Base-by-base conservation (phyloP, 1,140 invertebrate genomes). In the Venturia canescens region DNA sequence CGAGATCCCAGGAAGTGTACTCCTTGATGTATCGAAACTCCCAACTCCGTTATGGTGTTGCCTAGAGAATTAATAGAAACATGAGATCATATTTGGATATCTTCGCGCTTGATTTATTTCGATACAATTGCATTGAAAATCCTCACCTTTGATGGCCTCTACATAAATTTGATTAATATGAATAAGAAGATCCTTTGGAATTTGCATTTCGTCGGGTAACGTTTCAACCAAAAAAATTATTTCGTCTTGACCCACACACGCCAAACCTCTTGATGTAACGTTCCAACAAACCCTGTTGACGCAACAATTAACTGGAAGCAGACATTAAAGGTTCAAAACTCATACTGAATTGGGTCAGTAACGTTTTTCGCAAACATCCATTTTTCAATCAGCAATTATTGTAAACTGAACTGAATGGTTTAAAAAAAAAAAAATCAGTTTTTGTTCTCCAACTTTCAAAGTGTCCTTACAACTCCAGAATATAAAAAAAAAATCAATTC, bases 231-330 rank as follows among this genome's bases (percentile, higher is more conserved):
- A 86, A 80, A 97, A 94, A 76, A 97, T 94, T 23, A 98, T 91
- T 92, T 98, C 97, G 89, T 98, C 97, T 88, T 97, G 97, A 18
- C 96, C 96, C 31, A 97, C 96, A 78, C 95, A 95, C 71, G 95
- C 94, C 86, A 98, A 91, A 26, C 97, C 97, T 84, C 94, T 93
- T 0, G 96, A 96, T 9, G 95, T 95, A 82, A 97, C 95, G 89
- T 96, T 96, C 94, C 97, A 97, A 82, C 96, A 96, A 79, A 93
- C 92, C 83, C 94, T 94, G 85, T 96, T 96, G 78, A 97, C 94
- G 90, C 96, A 97, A 89, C 96, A 97, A 85, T 95, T 96, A 92
- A 97, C 96, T 97, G 84, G 16, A 92, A 89, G 83, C 77, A 84
- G 70, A 82, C 83, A 75, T 48, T 50, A 13, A 66, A 69, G 18